Evolutionary conservation across 2,113 vertebrate species (phyloP), one percentile per base, ranked within the genome.

Genomic region (Morone saxatilis): DNA sequence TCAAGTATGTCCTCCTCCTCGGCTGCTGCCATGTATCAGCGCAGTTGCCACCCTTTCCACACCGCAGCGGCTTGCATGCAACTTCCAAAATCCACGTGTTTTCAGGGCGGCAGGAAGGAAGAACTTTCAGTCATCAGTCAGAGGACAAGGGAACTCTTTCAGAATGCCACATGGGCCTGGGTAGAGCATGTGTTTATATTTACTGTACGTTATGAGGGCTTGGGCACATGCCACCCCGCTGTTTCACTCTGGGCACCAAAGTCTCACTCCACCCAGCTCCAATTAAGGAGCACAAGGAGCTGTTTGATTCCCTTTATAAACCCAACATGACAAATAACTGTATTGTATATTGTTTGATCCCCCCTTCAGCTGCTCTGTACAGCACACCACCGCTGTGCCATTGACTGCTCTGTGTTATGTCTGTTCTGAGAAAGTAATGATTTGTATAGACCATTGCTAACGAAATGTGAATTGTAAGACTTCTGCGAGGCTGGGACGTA

Each of bases 151-250:
- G 73, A 82, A 69, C 45, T 80, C 91, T 91, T 94, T 95, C 81
- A 94, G 88, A 38, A 11, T 47, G 74, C 62, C 76, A 67, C 85
- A 83, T 69, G 72, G 71, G 78, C 73, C 83, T 19, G 80, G 75
- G 86, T 47, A 43, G 80, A 78, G 88, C 94, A 94, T 94, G 89
- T 94, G 94, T 95, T 93, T 94, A 84, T 95, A 89, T 95, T 95
- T 94, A 95, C 94, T 87, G 92, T 92, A 89, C 54, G 81, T 86
- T 88, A 84, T 91, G 89, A 86, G 83, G 36, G 68, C 68, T 85
- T 89, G 88, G 89, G 79, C 87, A 50, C 73, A 69, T 43, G 81
- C 88, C 88, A 88, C 84, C 91, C 86, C 48, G 89, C 90, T 81
- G 85, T 86, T 91, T 91, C 80, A 83, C 91, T 86, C 78, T 82